Evolutionary conservation across 1,140 invertebrate species (phyloP).

Genomic region (Zaprionus nigranus): DNA sequence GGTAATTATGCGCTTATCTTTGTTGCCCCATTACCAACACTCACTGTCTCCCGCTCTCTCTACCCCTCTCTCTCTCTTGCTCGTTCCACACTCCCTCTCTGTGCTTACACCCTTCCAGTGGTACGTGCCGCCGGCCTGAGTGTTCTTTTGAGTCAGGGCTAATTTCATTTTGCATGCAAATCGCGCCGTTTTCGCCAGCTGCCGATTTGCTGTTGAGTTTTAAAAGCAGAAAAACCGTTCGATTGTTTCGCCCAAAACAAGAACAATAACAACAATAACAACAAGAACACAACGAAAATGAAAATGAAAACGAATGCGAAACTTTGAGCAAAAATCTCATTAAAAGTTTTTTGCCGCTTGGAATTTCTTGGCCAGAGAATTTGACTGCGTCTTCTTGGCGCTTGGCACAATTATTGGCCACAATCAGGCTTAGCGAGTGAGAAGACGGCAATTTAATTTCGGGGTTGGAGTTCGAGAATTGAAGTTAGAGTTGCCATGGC

Average conservation of each 20-base stretch:
- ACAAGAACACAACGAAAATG: slow-evolving; percentile 10
- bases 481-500: slow-evolving; percentile 14
- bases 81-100: neutral
- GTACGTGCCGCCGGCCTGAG: neutral
- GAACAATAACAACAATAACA: slow-evolving; percentile 8
- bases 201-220: slow-evolving; percentile 54
- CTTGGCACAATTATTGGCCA: slow-evolving; percentile 61
- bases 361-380: slow-evolving; percentile 55
- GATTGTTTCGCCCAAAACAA: slow-evolving; percentile 8
- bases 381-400: slow-evolving; percentile 53
- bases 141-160: slow-evolving; percentile 32
- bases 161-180: slow-evolving; percentile 79
- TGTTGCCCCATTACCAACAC: slow-evolving; percentile 48
- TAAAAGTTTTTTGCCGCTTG: slow-evolving; percentile 65
- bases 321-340: slow-evolving; percentile 71
- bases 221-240: slow-evolving; percentile 20
- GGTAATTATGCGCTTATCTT: slow-evolving; percentile 78
- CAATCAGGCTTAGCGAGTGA: slow-evolving; percentile 44
- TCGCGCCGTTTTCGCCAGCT: slow-evolving; percentile 68
- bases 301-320: slow-evolving; percentile 15
- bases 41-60: neutral
- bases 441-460: slow-evolving; percentile 10
- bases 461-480: neutral
- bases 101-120: neutral
- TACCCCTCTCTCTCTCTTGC: neutral